Percentiles rank a stretch among this genome's conserved stretches.
These are phyloP conservation scores for Campoletis raptor DNA, from an alignment of 2,888 invertebrate species.

Conservation along the genomic window DNA sequence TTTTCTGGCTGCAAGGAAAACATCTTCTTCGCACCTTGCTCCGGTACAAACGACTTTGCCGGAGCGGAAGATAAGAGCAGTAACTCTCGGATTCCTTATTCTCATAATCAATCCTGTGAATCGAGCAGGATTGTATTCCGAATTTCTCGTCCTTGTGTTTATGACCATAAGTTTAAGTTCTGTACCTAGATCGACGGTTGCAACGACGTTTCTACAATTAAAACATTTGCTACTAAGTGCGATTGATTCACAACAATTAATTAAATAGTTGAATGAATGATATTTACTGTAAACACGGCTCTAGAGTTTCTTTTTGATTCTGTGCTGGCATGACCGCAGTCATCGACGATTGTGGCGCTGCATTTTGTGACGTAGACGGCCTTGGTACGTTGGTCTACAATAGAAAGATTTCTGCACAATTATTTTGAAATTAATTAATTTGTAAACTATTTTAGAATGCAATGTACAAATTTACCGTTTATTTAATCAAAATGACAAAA, in stretches of 20 bases:
- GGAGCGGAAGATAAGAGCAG: slow-evolving; percentile 91
- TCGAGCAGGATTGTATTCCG: slow-evolving; percentile 93
- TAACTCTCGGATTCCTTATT: slow-evolving; percentile 91
- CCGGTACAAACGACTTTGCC: slow-evolving; percentile 95
- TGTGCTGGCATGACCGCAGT: slow-evolving; percentile 76
- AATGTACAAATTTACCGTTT: neutral
- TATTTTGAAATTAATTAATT: neutral
- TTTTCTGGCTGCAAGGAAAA: slow-evolving; percentile 91
- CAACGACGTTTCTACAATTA: slow-evolving; percentile 91
- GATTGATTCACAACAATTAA: neutral
- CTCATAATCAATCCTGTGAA: slow-evolving; percentile 95
- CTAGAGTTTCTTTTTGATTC: slow-evolving; percentile 77
- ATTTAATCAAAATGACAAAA: neutral
- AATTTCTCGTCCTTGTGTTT: slow-evolving; percentile 92
- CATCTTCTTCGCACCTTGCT: slow-evolving; percentile 91
- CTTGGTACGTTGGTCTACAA: slow-evolving; percentile 80
- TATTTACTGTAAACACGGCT: slow-evolving; percentile 81
- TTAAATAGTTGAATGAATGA: slow-evolving; percentile 11
- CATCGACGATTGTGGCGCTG: slow-evolving; percentile 79
- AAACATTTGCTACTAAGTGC: slow-evolving; percentile 14
- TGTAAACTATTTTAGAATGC: neutral
- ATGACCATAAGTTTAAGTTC: slow-evolving; percentile 90
- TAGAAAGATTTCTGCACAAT: neutral
- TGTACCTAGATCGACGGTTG: slow-evolving; percentile 91
- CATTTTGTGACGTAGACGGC: slow-evolving; percentile 79